These are phyloP conservation scores for Caenorhabditis tropicalis DNA, from an alignment of 1,140 invertebrate genomes.

Conservation along the genomic window DNA sequence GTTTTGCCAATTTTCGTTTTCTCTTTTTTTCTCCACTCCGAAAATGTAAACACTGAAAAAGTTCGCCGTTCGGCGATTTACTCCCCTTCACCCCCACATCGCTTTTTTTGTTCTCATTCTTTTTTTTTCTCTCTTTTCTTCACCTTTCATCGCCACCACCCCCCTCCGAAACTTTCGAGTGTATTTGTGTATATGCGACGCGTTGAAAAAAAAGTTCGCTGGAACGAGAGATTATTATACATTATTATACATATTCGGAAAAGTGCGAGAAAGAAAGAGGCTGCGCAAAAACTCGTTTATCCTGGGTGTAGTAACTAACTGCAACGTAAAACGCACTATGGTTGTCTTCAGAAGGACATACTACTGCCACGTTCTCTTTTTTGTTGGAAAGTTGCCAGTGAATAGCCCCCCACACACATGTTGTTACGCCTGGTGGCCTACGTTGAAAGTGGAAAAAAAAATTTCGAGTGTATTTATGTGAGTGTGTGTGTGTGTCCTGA, in stretches of 20 bases:
- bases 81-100: not conserved
- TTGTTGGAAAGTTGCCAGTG: conserved; percentile 27
- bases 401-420: conserved; percentile 1
- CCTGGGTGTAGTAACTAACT: not conserved
- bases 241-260: conserved; percentile 38
- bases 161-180: not conserved
- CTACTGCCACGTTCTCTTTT: conserved; percentile 6
- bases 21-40: not conserved
- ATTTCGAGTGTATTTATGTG: conserved; percentile 35
- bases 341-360: not conserved
- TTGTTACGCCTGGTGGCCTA: not conserved
- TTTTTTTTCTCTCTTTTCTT: not conserved
- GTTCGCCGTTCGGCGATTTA: conserved; percentile 41
- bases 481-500: not conserved
- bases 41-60: conserved; percentile 40
- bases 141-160: not conserved
- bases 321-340: conserved; percentile 1
- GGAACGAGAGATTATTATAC: conserved; percentile 34
- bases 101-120: conserved; percentile 18
- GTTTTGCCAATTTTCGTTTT: not conserved
- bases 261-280: not conserved
- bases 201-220: not conserved
- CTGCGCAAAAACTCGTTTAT: conserved; percentile 34
- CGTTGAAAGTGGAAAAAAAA: not conserved
- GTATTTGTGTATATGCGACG: not conserved